Evolutionary conservation across 2,113 vertebrate genomes (phyloP).

Genomic region (Rhinolophus ferrumequinum): DNA sequence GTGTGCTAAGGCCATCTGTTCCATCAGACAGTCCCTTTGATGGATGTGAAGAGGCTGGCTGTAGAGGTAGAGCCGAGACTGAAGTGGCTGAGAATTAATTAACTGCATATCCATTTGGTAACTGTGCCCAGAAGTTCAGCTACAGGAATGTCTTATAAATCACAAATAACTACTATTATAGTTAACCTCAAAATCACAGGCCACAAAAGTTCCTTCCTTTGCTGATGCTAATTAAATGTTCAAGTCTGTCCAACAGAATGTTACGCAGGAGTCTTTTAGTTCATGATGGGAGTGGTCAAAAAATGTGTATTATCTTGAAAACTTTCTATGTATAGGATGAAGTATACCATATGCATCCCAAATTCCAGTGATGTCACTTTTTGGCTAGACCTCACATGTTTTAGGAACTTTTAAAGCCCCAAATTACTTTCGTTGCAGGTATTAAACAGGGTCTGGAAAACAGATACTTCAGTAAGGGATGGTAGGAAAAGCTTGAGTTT

Average conservation of each 20-base stretch:
- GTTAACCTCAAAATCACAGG: conserved; percentile 32
- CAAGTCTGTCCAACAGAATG: background rate
- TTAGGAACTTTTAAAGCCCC: conserved; percentile 19
- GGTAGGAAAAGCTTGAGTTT: background rate
- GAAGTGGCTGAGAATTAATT: conserved; percentile 50
- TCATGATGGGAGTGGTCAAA: background rate
- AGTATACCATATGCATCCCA: background rate
- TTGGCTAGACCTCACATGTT: background rate
- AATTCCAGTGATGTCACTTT: conserved; percentile 18
- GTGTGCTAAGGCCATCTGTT: conserved; percentile 26
- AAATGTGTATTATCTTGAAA: background rate
- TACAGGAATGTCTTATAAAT: conserved; percentile 50
- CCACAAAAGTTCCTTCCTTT: conserved; percentile 21
- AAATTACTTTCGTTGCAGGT: background rate
- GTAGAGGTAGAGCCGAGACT: background rate
- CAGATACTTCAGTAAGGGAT: background rate
- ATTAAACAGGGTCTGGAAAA: background rate
- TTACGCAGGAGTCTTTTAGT: background rate
- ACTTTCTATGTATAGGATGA: background rate
- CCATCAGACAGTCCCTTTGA: conserved; percentile 32
- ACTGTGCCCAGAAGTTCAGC: conserved; percentile 45
- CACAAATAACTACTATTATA: conserved; percentile 61
- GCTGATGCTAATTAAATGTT: conserved; percentile 29
- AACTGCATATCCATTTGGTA: conserved; percentile 49
- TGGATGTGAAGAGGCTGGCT: conserved; percentile 31